Base-by-base conservation (phyloP, 1,140 invertebrate genomes). In the Drosophila littoralis region DNA sequence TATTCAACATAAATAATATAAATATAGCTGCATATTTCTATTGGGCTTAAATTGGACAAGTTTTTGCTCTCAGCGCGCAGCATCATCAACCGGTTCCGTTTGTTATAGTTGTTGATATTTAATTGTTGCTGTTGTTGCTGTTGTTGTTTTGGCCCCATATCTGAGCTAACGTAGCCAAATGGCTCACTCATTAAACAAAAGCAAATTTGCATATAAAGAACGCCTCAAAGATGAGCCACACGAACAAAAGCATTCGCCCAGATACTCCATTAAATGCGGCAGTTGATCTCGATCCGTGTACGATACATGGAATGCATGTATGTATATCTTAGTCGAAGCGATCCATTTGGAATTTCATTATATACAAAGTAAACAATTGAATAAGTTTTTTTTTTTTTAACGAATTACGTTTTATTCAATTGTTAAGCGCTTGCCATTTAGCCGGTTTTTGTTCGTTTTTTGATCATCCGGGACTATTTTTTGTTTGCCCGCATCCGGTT, bases 381-480 rank as follows among this genome's bases (percentile, higher is more conserved):
- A 60, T 73, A 60, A 7, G 22, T 22, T 22, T 22, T 17, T 17
- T 17, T 17, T 17, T 17, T 46, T 59, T 35, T 50, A 73, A 42
- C 67, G 45, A 73, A 73, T 68, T 73, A 68, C 70, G 70, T 46
- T 68, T 68, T 60, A 73, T 73, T 68, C 42, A 73, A 55, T 51
- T 71, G 59, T 33, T 79, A 38, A 88, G 75, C 82, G 70, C 59
- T 79, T 82, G 82, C 63, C 83, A 86, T 85, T 85, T 81, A 79
- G 83, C 81, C 75, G 75, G 81, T 82, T 85, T 75, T 59, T 58
- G 58, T 67, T 77, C 46, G 35, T 46, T 60, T 38, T 71, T 42
- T 67, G 46, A 80, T 77, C 58, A 79, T 64, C 61, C 33, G 13
- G 5, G 65, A 46, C 54, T 54, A 58, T 48, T 76, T 48, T 76